Conservation (phyloP, 2,888 invertebrate genomes). For the Eupelmus urozonus region DNA sequence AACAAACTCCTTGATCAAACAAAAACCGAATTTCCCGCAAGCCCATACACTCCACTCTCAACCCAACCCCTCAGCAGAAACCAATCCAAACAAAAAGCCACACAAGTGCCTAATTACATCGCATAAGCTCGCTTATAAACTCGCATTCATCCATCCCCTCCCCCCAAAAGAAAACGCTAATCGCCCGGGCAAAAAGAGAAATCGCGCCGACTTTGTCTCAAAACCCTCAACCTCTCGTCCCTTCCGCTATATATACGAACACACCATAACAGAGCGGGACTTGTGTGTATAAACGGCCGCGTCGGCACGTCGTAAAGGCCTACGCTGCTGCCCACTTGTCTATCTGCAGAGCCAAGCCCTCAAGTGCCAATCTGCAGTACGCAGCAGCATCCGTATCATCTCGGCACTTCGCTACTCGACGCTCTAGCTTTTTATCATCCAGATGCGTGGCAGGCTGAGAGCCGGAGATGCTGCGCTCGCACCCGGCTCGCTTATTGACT, state of each 20-base stretch:
- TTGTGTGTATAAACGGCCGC: too few species aligned
- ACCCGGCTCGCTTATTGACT: slow-evolving; percentile 24
- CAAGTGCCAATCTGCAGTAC: slow-evolving; percentile 48
- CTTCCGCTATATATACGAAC: not conserved
- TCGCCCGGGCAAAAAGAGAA: not conserved
- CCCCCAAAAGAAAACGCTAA: not conserved
- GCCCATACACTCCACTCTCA: too few species aligned
- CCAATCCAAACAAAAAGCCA: too few species aligned
- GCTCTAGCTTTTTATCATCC: slow-evolving; percentile 15
- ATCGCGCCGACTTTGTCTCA: not conserved
- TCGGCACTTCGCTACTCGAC: not conserved
- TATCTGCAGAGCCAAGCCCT: not conserved
- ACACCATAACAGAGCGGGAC: not conserved
- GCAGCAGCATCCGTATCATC: slow-evolving; percentile 33
- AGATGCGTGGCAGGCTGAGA: slow-evolving; percentile 28
- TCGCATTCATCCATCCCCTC: slow-evolving; percentile 1
- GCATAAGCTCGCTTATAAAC: slow-evolving; percentile 26
- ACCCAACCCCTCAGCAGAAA: too few species aligned
- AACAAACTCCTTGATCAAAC: too few species aligned
- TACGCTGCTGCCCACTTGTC: not conserved
- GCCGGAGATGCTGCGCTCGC: not conserved
- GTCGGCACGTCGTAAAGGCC: slow-evolving; percentile 26
- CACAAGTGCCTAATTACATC: slow-evolving; percentile 32
- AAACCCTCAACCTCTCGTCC: not conserved
- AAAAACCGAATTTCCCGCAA: too few species aligned